Percentiles rank a stretch among this genome's conserved stretches.
These are phyloP conservation scores for Ophion slaviceki DNA, from an alignment of 2,888 invertebrate species.

Conservation along the genomic window DNA sequence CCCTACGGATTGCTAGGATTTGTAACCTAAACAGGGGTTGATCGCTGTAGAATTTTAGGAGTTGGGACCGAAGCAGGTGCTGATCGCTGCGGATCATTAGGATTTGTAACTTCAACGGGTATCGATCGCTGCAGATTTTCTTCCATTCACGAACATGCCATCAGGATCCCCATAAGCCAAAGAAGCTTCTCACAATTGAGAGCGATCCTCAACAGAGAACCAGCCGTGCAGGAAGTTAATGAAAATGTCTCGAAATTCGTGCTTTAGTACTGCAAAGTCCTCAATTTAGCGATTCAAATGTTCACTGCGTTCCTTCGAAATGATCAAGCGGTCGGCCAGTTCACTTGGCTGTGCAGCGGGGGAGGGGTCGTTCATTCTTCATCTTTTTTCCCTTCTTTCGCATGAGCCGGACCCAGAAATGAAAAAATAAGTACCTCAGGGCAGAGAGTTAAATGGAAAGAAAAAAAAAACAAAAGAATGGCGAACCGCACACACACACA, in stretches of 20 bases:
- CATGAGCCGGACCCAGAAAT: slow-evolving; percentile 6
- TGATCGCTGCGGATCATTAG: too few species aligned
- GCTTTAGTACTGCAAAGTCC: not conserved
- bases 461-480: slow-evolving; percentile 55
- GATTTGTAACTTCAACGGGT: too few species aligned
- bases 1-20: too few species aligned
- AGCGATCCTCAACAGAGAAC: not conserved
- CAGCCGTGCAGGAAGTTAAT: not conserved
- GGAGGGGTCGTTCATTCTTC: not conserved
- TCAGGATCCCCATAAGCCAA: too few species aligned
- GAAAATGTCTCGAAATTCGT: not conserved
- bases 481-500: slow-evolving; percentile 32
- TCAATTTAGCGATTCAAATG: not conserved
- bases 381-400: not conserved
- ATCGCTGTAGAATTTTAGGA: too few species aligned
- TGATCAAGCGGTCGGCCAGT: not conserved
- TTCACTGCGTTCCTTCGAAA: not conserved
- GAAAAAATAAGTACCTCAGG: slow-evolving; percentile 68
- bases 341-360: not conserved
- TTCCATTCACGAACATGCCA: too few species aligned
- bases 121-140: too few species aligned
- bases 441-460: slow-evolving; percentile 51
- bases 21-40: too few species aligned
- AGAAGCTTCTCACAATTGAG: not conserved
- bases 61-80: too few species aligned